A percentile compares a stretch with the other conserved stretches of the same genome.
Evolutionary conservation across 2,888 invertebrate species (phyloP).

Genomic region (Dynastes maya): DNA sequence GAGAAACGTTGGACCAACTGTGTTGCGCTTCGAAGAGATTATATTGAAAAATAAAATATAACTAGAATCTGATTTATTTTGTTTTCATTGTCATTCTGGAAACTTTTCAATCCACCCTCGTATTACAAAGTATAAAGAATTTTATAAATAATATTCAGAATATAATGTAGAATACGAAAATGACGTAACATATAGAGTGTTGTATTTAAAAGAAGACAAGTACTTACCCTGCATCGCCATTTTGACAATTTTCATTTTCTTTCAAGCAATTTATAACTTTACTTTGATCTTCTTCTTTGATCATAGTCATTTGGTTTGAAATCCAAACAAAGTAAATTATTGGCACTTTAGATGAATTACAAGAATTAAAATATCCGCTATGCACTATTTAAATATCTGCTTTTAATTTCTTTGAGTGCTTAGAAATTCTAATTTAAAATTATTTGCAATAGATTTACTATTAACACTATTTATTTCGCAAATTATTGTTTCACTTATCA

Average conservation of each 20-base stretch:
- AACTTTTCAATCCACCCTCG: no score
- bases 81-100: no score
- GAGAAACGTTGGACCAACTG: no score
- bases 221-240: conserved; percentile 2
- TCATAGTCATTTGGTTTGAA: not conserved
- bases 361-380: not conserved
- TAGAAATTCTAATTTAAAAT: not conserved
- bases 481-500: conserved; percentile 2
- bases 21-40: no score
- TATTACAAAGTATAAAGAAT: no score
- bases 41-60: no score
- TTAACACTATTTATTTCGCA: not conserved
- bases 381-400: not conserved
- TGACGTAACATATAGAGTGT: no score
- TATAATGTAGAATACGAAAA: no score
- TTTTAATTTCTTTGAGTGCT: not conserved
- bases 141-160: no score
- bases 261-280: not conserved
- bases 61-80: no score
- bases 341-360: not conserved
- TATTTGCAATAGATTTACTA: not conserved
- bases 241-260: not conserved
- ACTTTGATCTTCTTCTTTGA: conserved; percentile 19
- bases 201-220: no score
- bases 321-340: not conserved